Conservation (phyloP, 1,140 invertebrate species). For the Calephelis virginiensis region DNA sequence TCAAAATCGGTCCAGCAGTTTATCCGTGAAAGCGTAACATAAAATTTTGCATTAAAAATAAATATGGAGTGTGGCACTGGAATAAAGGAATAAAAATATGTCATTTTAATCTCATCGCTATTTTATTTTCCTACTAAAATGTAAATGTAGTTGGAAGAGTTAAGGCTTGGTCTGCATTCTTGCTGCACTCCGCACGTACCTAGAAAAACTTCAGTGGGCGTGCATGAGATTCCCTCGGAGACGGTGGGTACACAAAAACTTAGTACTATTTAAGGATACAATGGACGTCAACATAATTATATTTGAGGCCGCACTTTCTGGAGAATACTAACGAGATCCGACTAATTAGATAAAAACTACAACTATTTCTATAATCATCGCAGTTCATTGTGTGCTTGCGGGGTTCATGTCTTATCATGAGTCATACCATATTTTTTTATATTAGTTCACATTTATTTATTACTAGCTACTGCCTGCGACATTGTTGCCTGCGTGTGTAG, state of each 20-base stretch:
- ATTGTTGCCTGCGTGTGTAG: too few relatives aligned
- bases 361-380: conserved; percentile 9
- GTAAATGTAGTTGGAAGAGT: conserved; percentile 29
- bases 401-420: too few relatives aligned
- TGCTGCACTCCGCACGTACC: conserved; percentile 46
- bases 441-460: too few relatives aligned
- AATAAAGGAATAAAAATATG: conserved; percentile 12
- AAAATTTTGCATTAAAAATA: too few relatives aligned
- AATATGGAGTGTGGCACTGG: too few relatives aligned
- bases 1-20: too few relatives aligned
- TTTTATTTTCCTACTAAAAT: conserved; percentile 19
- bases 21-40: too few relatives aligned
- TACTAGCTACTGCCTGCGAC: too few relatives aligned
- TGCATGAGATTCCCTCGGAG: conserved; percentile 51
- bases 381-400: not conserved
- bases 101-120: conserved; percentile 19
- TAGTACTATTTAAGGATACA: conserved; percentile 43
- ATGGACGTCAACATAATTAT: conserved; percentile 44
- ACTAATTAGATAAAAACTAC: conserved; percentile 18
- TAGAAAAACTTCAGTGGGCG: conserved; percentile 48
- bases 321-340: conserved; percentile 26
- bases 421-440: too few relatives aligned
- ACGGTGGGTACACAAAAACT: conserved; percentile 46
- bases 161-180: conserved; percentile 46
- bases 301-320: conserved; percentile 28